These are phyloP conservation scores for Plebejus argus DNA, from an alignment of 2,888 invertebrate genomes.

Conservation along the genomic window DNA sequence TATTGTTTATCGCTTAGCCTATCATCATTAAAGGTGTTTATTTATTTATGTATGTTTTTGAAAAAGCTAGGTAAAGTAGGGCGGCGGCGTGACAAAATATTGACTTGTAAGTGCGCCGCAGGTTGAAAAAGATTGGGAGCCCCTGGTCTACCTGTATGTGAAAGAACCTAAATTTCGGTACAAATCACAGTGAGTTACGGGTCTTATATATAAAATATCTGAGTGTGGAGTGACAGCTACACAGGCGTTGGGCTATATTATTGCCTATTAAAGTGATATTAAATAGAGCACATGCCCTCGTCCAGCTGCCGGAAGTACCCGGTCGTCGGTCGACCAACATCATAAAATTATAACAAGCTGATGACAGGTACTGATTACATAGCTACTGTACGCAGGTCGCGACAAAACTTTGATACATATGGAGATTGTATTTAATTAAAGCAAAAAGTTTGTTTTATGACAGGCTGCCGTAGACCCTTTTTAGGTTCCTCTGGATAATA, in stretches of 20 bases:
- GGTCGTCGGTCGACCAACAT: not conserved
- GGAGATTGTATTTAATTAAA: not conserved
- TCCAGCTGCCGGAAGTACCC: not conserved
- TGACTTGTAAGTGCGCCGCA: too few species aligned
- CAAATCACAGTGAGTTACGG: too few species aligned
- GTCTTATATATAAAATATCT: too few species aligned
- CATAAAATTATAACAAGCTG: not conserved
- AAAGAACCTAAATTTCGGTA: too few species aligned
- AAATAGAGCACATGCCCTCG: not conserved
- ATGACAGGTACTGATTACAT: conserved; percentile 7
- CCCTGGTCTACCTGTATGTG: too few species aligned
- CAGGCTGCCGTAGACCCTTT: not conserved
- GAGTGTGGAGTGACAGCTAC: not conserved
- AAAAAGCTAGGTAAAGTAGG: too few species aligned
- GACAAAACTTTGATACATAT: not conserved
- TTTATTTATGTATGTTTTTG: too few species aligned
- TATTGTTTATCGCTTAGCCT: too few species aligned
- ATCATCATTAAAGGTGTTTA: too few species aligned
- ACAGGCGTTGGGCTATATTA: not conserved
- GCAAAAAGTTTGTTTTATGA: not conserved
- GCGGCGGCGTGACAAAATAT: too few species aligned
- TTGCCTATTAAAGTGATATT: not conserved
- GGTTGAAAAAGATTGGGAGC: too few species aligned
- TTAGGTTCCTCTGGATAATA: not conserved
- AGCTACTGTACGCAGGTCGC: not conserved